A percentile compares a stretch with the other conserved stretches of the same genome.
Conservation (phyloP, 1,140 invertebrate genomes). For the Pentalonia nigronervosa region DNA sequence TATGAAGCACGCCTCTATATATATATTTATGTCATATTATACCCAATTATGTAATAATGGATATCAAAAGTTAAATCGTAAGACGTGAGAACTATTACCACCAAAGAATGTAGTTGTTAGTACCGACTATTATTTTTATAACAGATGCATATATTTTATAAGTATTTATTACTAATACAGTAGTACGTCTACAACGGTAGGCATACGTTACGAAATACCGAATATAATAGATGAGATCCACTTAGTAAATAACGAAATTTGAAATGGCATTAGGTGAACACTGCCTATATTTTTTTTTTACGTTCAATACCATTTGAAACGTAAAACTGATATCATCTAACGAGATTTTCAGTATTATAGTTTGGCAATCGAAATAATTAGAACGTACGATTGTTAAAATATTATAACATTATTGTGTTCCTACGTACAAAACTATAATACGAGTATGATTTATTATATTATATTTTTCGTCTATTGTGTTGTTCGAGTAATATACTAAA, state of each 20-base stretch:
- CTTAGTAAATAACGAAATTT: constrained; percentile 6
- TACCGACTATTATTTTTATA: neutral
- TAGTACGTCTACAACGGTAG: neutral
- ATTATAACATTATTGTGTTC: neutral
- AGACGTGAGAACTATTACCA: neutral
- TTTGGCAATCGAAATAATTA: constrained; percentile 36
- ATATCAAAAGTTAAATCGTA: neutral
- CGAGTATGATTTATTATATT: neutral
- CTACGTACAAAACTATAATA: neutral
- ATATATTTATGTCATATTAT: neutral
- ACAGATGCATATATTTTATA: neutral
- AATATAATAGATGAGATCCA: constrained; percentile 19
- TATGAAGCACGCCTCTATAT: neutral
- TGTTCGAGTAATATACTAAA: neutral
- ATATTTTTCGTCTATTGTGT: neutral
- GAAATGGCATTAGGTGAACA: neutral
- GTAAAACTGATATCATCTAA: constrained; percentile 30
- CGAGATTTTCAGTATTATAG: neutral
- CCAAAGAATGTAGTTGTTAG: neutral
- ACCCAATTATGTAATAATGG: constrained; percentile 2
- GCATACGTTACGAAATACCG: neutral
- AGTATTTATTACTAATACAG: neutral
- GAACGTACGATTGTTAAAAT: constrained; percentile 43
- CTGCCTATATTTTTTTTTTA: neutral
- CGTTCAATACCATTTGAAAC: neutral